phyloP scores from a whole-genome alignment of 2,113 vertebrate species.

The Xiphophorus maculatus region DNA sequence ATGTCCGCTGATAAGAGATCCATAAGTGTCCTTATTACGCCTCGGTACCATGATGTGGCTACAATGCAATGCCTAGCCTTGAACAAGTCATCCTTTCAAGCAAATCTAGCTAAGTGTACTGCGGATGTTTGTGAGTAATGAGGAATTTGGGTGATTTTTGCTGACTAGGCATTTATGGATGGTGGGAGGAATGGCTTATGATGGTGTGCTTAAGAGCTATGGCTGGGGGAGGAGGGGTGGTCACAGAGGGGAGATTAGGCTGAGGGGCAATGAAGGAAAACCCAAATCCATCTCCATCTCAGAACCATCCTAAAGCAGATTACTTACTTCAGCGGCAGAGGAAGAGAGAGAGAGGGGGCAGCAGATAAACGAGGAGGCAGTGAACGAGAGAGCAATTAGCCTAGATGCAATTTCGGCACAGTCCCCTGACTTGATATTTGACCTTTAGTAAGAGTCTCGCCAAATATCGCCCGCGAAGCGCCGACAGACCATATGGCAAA shows the following conservation, averaged over 20 bases:
- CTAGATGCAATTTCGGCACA: conserved; percentile 76
- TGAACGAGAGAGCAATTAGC: conserved; percentile 72
- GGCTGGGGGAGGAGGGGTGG: conserved; percentile 54
- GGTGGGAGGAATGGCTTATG: conserved; percentile 37
- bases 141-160: conserved; percentile 76
- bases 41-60: conserved; percentile 20
- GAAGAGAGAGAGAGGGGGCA: conserved; percentile 17
- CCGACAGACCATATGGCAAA: conserved; percentile 78
- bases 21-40: conserved; percentile 3
- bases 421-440: conserved; percentile 79
- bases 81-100: conserved; percentile 46
- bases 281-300: conserved; percentile 80
- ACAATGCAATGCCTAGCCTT: conserved; percentile 48
- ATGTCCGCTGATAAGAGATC: neutral
- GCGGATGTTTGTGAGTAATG: conserved; percentile 78
- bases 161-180: conserved; percentile 63
- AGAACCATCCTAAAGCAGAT: conserved; percentile 81
- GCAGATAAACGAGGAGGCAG: conserved; percentile 55
- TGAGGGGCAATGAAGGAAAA: conserved; percentile 73
- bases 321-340: conserved; percentile 69
- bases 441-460: conserved; percentile 77
- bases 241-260: conserved; percentile 76
- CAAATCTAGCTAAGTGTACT: conserved; percentile 78
- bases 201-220: conserved; percentile 71
- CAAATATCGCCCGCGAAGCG: conserved; percentile 67